Evolutionary conservation across 2,113 vertebrate species (phyloP).

Genomic region (Amia ocellicauda): DNA sequence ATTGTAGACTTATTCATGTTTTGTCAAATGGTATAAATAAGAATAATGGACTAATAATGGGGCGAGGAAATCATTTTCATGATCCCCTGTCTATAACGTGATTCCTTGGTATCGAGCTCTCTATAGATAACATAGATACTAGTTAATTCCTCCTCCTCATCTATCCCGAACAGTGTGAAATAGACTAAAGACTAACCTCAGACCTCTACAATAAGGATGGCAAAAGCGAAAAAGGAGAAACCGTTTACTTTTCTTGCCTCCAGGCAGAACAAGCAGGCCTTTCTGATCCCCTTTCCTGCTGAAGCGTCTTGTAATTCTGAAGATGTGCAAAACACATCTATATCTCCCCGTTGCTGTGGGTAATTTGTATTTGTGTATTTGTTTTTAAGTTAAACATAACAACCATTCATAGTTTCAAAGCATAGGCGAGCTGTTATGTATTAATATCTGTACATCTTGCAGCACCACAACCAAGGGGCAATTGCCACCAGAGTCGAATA

Average conservation of each 20-base stretch:
- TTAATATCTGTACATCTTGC: constrained; percentile 54
- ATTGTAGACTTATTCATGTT: no score
- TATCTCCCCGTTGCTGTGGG: constrained; percentile 44
- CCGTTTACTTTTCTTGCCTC: constrained; percentile 47
- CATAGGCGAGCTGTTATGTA: constrained; percentile 40
- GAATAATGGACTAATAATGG: no score
- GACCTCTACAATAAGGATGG: constrained; percentile 26
- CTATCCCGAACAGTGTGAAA: constrained; percentile 30
- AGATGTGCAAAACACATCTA: constrained; percentile 32
- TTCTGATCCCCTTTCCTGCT: constrained; percentile 56
- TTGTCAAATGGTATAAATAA: no score
- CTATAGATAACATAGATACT: no score
- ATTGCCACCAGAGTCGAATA: constrained; percentile 51
- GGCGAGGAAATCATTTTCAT: no score
- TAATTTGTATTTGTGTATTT: no score
- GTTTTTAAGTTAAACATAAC: no score
- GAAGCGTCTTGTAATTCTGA: constrained; percentile 43
- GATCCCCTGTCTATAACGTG: no score
- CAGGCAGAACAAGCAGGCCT: constrained; percentile 46
- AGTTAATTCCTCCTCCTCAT: constrained; percentile 40
- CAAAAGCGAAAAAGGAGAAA: constrained; percentile 41
- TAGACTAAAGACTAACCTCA: constrained; percentile 31
- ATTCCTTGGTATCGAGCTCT: no score
- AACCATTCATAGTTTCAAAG: constrained; percentile 53
- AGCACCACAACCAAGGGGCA: constrained; percentile 35